Evolutionary conservation across 2,888 invertebrate genomes (phyloP), one percentile per base, ranked within the genome.

Genomic region (Gibbula magus): DNA sequence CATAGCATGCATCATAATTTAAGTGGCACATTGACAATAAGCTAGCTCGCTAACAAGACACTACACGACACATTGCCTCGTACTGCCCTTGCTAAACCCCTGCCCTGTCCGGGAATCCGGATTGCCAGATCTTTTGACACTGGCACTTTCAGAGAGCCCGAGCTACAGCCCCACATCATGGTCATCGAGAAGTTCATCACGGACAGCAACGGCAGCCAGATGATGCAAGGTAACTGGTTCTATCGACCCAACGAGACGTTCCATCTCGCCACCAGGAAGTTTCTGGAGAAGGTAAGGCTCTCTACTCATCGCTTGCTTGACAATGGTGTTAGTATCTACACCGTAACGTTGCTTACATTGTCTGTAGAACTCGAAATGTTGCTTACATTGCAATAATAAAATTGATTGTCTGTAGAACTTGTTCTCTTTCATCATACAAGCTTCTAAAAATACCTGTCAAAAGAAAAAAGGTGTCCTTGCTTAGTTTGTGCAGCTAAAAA

Each of bases 161-260:
- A 88, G 39, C 84, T 88, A 45, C 91, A 91, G 32, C 91, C 92
- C 5, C 91, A 96, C 86, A 96, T 99, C 66, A 95, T 97, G 81
- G 95, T 97, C 86, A 96, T 98, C 70, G 97, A 98, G 92, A 95
- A 97, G 0, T 94, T 99, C 18, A 98, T 96, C 96, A 97, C 96
- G 18, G 97, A 96, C 89, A 96, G 96, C 70, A 81, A 79, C 29
- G 96, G 96, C 10, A 95, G 96, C 83, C 96, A 97, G 88, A 97
- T 97, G 96, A 94, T 98, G 88, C 87, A 91, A 79, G 98, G 97
- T n/a, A 96, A 96, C 90, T 96, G 97, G 89, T 99, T 97, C 92
- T 96, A 95, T 87, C 95, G 98, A 78, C 99, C 99, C 0, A 96
- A 96, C 89, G 99, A 99, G 93, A 99, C 99, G 0, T 99, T 96